Conservation (phyloP, 2,797 vertebrate species). For the Rhinogobio ventralis region DNA sequence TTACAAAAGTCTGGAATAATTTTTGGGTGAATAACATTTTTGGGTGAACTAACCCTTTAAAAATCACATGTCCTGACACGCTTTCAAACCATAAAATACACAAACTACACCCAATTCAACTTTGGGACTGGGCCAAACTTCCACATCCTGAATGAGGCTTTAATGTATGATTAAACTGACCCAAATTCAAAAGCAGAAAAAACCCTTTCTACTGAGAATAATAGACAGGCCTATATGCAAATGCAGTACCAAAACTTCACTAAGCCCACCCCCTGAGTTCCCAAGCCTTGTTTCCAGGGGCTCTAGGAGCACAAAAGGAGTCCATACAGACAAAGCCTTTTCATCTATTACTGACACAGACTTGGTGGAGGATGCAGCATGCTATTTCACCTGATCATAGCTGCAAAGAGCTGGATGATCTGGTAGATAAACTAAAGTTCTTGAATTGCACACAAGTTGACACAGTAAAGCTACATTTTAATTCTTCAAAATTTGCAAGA, state of each 20-base stretch:
- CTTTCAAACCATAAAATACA: neutral
- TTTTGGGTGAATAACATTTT: too few species aligned
- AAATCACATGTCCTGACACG: neutral
- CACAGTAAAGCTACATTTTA: neutral
- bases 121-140: conserved; percentile 13
- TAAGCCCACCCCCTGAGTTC: conserved; percentile 31
- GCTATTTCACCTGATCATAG: neutral
- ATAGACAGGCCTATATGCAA: conserved; percentile 40
- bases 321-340: conserved; percentile 5
- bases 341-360: conserved; percentile 9
- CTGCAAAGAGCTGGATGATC: conserved; percentile 8
- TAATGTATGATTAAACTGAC: conserved; percentile 29
- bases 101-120: neutral
- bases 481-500: neutral
- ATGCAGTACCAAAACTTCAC: conserved; percentile 28
- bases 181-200: conserved; percentile 27
- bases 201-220: conserved; percentile 21
- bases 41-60: neutral
- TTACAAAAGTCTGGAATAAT: too few species aligned
- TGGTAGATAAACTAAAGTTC: neutral
- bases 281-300: conserved; percentile 34
- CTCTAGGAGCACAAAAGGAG: neutral
- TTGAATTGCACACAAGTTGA: neutral
- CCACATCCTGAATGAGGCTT: conserved; percentile 13
- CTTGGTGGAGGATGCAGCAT: neutral